phyloP scores from a whole-genome alignment of 2,888 invertebrate species.

The Erannis defoliaria region DNA sequence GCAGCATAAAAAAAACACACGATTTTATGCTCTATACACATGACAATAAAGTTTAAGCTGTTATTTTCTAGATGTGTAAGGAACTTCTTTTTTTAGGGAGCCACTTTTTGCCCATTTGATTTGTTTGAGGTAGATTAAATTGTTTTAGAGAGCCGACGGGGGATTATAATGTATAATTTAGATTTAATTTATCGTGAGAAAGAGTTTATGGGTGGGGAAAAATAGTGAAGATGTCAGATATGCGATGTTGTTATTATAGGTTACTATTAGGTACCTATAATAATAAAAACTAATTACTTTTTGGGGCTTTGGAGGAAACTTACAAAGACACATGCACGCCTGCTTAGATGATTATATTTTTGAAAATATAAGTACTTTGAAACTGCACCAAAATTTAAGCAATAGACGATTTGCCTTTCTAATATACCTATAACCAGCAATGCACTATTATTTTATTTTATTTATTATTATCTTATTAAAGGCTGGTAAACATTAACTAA shows the following conservation, averaged over 20 bases:
- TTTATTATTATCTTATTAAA: too few species aligned
- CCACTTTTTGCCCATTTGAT: constrained; percentile 38
- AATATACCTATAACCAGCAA: too few species aligned
- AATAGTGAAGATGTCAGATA: neutral
- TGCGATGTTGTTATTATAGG: neutral
- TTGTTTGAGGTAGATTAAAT: constrained; percentile 47
- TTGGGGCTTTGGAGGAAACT: too few species aligned
- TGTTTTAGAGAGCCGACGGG: constrained; percentile 44
- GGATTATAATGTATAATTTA: constrained; percentile 38
- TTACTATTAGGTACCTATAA: too few species aligned
- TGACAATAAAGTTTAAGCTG: neutral
- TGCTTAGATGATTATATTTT: too few species aligned
- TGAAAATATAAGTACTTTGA: too few species aligned
- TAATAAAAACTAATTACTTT: too few species aligned
- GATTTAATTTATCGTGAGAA: constrained; percentile 44
- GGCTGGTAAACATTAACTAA: too few species aligned
- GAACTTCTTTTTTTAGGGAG: constrained; percentile 21
- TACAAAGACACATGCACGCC: too few species aligned
- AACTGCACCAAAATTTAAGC: too few species aligned
- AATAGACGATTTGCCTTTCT: too few species aligned
- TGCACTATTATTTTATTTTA: too few species aligned
- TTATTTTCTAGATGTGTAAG: neutral
- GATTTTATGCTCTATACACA: neutral
- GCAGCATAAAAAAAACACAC: constrained; percentile 3
- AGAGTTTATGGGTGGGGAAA: neutral